Evolutionary conservation across 1,140 invertebrate genomes (phyloP).

Genomic region (Phymorhynchus buccinoides): DNA sequence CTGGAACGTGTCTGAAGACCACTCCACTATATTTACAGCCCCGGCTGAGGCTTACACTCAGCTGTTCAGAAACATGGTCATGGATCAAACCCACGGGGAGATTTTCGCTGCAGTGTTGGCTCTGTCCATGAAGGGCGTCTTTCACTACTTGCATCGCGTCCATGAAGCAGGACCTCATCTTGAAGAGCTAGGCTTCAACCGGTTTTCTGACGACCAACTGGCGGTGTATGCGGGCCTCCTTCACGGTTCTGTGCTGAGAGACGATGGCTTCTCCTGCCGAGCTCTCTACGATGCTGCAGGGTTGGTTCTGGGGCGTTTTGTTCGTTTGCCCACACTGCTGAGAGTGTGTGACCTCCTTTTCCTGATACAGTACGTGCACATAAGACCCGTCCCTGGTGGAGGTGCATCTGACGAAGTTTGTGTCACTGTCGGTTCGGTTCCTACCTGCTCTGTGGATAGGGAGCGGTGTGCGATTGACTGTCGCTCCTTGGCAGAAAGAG

Average conservation of each 20-base stretch:
- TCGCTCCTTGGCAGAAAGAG: background rate
- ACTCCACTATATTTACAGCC: background rate
- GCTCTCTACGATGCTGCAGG: slow-evolving; percentile 28
- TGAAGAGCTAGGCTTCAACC: background rate
- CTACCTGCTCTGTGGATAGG: background rate
- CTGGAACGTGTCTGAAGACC: background rate
- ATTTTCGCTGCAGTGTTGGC: slow-evolving; percentile 7
- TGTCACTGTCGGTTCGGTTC: background rate
- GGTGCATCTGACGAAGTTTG: background rate
- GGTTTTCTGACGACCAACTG: background rate
- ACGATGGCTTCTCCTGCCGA: slow-evolving; percentile 14
- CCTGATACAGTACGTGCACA: background rate
- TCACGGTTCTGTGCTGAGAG: background rate
- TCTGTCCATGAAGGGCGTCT: slow-evolving; percentile 25
- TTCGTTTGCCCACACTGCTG: background rate
- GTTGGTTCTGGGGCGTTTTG: slow-evolving; percentile 3
- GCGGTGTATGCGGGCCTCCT: background rate
- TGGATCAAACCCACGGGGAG: background rate
- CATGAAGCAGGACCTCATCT: background rate
- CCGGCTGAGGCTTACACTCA: slow-evolving; percentile 5
- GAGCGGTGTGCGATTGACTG: background rate
- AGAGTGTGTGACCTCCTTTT: slow-evolving; percentile 23
- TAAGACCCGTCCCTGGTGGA: too few species aligned
- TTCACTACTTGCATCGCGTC: background rate
- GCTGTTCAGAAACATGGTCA: slow-evolving; percentile 1